A percentile compares a stretch with the other conserved stretches of the same genome.
These are phyloP conservation scores for Cetoscarus ocellatus DNA, from an alignment of 2,797 vertebrate genomes.

Conservation along the genomic window DNA sequence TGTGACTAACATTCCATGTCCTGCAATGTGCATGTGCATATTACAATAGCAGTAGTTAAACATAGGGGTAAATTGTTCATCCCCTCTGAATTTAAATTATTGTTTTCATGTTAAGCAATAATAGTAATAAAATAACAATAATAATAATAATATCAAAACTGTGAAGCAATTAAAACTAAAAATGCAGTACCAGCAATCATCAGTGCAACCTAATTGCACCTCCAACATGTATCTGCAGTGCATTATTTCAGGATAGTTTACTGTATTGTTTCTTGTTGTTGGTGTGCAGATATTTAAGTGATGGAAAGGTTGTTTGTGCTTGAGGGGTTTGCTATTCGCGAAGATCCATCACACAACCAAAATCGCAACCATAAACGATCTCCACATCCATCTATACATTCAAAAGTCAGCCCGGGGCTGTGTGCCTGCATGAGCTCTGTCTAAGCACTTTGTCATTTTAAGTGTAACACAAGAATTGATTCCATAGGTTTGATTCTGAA, in stretches of 20 bases:
- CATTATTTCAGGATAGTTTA: slow-evolving; percentile 52
- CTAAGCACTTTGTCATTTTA: slow-evolving; percentile 82
- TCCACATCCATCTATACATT: slow-evolving; percentile 60
- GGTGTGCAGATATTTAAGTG: slow-evolving; percentile 50
- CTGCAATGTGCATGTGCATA: no score
- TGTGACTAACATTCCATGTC: no score
- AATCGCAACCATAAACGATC: slow-evolving; percentile 65
- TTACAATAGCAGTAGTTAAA: no score
- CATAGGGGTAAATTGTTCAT: no score
- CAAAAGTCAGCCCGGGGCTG: slow-evolving; percentile 66
- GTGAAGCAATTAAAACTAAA: slow-evolving; percentile 64
- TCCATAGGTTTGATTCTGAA: slow-evolving; percentile 85
- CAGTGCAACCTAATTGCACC: slow-evolving; percentile 64
- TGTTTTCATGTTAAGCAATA: slow-evolving; percentile 15
- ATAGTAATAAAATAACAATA: slow-evolving; percentile 28
- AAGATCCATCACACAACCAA: slow-evolving; percentile 66
- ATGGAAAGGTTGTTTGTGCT: slow-evolving; percentile 49
- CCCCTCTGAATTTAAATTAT: slow-evolving; percentile 26
- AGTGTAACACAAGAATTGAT: slow-evolving; percentile 84
- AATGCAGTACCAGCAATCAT: slow-evolving; percentile 68
- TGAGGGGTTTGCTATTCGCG: slow-evolving; percentile 59
- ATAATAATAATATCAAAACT: slow-evolving; percentile 52
- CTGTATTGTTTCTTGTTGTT: slow-evolving; percentile 41
- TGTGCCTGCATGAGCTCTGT: slow-evolving; percentile 59
- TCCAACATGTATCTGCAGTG: slow-evolving; percentile 27